These are phyloP conservation scores for Diglossa cyanea DNA, from an alignment of 2,797 vertebrate species.

Conservation along the genomic window DNA sequence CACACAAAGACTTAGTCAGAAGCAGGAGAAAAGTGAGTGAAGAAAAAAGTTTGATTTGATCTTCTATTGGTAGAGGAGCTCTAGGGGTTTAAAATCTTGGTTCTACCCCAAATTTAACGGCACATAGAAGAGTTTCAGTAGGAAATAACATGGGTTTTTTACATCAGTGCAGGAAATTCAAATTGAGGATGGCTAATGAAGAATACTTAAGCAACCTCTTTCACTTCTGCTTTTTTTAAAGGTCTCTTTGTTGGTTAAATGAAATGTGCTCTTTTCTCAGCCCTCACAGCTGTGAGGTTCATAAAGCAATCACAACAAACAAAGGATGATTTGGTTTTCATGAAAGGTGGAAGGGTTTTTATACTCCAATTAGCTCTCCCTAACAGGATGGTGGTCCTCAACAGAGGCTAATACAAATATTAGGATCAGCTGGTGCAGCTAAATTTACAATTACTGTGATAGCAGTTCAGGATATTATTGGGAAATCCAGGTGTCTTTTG, in stretches of 20 bases:
- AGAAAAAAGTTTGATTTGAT: neutral
- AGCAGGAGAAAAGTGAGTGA: neutral
- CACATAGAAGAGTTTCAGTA: neutral
- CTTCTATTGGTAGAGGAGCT: rapidly evolving
- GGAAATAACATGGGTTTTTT: neutral
- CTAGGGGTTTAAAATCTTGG: neutral
- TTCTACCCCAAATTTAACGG: neutral
- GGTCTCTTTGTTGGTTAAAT: neutral
- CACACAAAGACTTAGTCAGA: neutral
- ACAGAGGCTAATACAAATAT: neutral
- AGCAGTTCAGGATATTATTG: neutral
- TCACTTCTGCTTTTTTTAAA: neutral
- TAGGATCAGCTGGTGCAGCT: neutral
- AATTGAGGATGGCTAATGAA: neutral
- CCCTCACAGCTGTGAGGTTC: neutral
- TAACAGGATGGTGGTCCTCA: neutral
- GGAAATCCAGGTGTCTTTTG: neutral
- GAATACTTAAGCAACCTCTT: neutral
- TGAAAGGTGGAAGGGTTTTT: neutral
- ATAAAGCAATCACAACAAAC: neutral
- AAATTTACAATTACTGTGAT: neutral
- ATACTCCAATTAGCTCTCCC: neutral
- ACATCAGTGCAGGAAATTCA: neutral
- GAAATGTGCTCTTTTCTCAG: neutral
- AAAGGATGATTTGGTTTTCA: neutral